Conservation (phyloP, 2,888 invertebrate genomes). For the Sphaerophoria taeniata region DNA sequence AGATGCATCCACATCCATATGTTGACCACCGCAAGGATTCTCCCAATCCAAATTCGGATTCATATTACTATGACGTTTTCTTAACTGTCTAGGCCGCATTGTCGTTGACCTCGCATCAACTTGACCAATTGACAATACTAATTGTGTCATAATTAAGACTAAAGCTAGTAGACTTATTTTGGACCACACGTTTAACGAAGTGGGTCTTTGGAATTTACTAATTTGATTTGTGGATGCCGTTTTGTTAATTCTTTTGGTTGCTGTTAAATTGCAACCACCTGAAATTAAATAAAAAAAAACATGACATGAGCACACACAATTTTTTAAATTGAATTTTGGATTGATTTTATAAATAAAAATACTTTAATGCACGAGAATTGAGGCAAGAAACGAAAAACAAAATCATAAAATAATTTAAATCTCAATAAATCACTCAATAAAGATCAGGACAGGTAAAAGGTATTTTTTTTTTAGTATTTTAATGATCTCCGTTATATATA, state of each 20-base stretch:
- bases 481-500: slow-evolving; percentile 10
- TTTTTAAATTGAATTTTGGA: too few relatives aligned
- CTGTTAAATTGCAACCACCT: slow-evolving; percentile 72
- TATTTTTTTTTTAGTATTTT: slow-evolving; percentile 18
- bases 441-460: slow-evolving; percentile 6
- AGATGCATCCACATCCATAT: slow-evolving; percentile 24
- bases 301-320: background rate
- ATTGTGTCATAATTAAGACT: slow-evolving; percentile 64
- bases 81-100: slow-evolving; percentile 66
- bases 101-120: slow-evolving; percentile 69
- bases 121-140: slow-evolving; percentile 69
- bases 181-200: slow-evolving; percentile 68
- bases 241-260: slow-evolving; percentile 74
- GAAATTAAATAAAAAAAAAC: slow-evolving; percentile 38
- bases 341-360: background rate
- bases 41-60: slow-evolving; percentile 77
- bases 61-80: slow-evolving; percentile 58
- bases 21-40: slow-evolving; percentile 80
- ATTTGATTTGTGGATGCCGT: slow-evolving; percentile 71
- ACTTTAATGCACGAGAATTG: background rate
- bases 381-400: background rate
- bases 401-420: slow-evolving; percentile 22
- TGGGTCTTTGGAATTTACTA: slow-evolving; percentile 67
- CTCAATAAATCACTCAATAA: slow-evolving; percentile 27
- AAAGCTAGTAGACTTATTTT: slow-evolving; percentile 41